Conservation (phyloP, 2,113 vertebrate genomes). For the Calyptommatus sinebrachiatus region DNA sequence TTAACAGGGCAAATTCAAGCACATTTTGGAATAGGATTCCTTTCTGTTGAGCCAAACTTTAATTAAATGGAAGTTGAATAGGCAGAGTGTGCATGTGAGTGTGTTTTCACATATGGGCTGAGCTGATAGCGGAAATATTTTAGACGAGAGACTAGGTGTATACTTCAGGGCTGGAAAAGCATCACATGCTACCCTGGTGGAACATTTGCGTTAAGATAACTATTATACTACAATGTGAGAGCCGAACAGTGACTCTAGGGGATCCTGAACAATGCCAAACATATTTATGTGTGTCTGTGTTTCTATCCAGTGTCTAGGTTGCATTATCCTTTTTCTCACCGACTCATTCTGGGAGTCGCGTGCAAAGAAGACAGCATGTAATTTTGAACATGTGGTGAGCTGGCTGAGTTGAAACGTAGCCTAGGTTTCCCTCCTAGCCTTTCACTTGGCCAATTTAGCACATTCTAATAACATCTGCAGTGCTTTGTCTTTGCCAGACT, state of each 20-base stretch:
- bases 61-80: background rate
- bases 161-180: background rate
- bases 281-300: background rate
- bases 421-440: slow-evolving; percentile 34
- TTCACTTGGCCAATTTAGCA: slow-evolving; percentile 30
- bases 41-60: background rate
- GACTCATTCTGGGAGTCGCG: slow-evolving; percentile 9
- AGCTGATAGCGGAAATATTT: background rate
- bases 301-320: background rate
- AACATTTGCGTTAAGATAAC: background rate
- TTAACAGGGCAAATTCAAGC: slow-evolving; percentile 1
- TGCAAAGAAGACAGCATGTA: slow-evolving; percentile 37
- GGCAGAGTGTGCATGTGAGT: too few relatives aligned
- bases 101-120: background rate
- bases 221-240: background rate
- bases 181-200: background rate
- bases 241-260: background rate
- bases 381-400: slow-evolving; percentile 33
- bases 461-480: slow-evolving; percentile 32
- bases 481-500: slow-evolving; percentile 12
- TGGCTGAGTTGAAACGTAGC: slow-evolving; percentile 23
- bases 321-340: slow-evolving; percentile 18
- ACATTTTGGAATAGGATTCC: background rate
- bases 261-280: background rate
- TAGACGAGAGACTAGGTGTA: background rate